A percentile compares a stretch with the other conserved stretches of the same genome.
Evolutionary conservation across 2,888 invertebrate species (phyloP).

Genomic region (Nomada goodeniana): DNA sequence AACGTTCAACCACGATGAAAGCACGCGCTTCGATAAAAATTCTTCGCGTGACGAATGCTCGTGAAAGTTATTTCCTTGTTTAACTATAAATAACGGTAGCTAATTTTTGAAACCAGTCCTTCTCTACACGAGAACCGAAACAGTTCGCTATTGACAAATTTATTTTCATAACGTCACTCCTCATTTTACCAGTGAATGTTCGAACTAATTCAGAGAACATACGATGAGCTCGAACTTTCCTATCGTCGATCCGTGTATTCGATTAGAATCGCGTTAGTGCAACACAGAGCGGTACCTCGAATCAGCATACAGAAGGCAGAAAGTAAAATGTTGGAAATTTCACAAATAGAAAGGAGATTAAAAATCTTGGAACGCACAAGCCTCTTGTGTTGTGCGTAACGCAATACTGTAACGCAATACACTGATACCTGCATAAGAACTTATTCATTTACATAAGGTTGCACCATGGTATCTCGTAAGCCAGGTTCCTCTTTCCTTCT

Average conservation of each 20-base stretch:
- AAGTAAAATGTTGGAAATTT: constrained; percentile 25
- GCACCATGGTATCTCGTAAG: constrained; percentile 35
- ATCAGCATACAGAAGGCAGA: constrained; percentile 23
- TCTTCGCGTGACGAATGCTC: constrained; percentile 40
- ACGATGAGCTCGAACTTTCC: too few species aligned
- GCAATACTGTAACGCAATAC: constrained; percentile 48
- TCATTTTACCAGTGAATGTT: too few species aligned
- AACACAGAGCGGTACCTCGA: too few species aligned
- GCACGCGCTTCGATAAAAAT: constrained; percentile 46
- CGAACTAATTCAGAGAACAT: too few species aligned
- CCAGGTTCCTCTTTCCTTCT: constrained; percentile 29
- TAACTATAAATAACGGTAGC: constrained; percentile 49
- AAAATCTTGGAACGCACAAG: constrained; percentile 32
- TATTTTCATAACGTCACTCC: too few species aligned
- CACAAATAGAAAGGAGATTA: constrained; percentile 40
- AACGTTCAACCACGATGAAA: constrained; percentile 45
- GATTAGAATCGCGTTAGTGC: too few species aligned
- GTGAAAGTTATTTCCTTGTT: constrained; percentile 52
- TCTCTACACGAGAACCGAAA: too few species aligned
- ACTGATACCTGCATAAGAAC: constrained; percentile 36
- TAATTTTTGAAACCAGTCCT: not conserved
- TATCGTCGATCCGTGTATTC: too few species aligned
- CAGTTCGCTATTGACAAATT: too few species aligned
- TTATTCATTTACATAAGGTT: constrained; percentile 50
- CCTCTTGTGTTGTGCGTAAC: constrained; percentile 17